Conservation (phyloP, 2,113 vertebrate genomes). For the Phaethon lepturus region DNA sequence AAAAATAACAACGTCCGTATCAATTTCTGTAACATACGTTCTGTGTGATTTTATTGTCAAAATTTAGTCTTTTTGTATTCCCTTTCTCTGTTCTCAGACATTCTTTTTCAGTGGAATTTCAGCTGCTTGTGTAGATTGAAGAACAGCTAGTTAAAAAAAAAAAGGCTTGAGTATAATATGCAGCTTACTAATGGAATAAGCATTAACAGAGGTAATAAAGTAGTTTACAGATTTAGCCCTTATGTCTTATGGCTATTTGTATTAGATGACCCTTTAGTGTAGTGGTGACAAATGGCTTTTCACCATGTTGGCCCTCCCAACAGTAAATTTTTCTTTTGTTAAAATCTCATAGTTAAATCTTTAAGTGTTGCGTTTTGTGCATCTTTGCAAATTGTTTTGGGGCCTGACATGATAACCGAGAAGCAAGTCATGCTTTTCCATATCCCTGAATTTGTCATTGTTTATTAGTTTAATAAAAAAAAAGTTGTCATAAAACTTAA, state of each 20-base stretch:
- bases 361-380: not conserved
- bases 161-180: not conserved
- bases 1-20: not conserved
- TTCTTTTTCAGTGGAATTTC: not conserved
- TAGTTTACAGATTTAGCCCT: not conserved
- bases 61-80: not conserved
- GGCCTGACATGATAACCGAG: not conserved
- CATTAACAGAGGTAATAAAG: not conserved
- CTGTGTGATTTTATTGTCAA: not conserved
- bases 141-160: not conserved
- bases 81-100: not conserved
- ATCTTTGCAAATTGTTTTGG: not conserved
- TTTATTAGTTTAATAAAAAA: not conserved
- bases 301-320: not conserved
- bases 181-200: not conserved
- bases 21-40: not conserved
- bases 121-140: not conserved
- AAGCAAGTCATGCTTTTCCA: not conserved
- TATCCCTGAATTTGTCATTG: not conserved
- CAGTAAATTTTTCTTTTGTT: not conserved
- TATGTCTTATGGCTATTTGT: not conserved
- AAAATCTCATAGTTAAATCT: not conserved
- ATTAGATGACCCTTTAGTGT: not conserved
- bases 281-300: not conserved
- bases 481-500: not conserved